phyloP scores from a whole-genome alignment of 1,140 invertebrate species.

The Coboldia fuscipes region DNA sequence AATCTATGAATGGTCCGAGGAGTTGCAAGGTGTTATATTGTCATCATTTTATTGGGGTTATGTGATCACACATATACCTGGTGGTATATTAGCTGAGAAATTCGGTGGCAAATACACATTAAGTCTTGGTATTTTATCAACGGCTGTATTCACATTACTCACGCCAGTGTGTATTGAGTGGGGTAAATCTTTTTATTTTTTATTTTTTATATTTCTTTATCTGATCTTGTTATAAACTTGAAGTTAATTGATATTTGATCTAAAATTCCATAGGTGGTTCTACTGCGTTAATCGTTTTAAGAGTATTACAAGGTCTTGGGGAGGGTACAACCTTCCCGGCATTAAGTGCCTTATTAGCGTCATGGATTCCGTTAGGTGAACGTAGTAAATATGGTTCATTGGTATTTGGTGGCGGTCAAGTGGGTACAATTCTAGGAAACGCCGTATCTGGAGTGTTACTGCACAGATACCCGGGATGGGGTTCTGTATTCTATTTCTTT shows the following conservation, averaged over 20 bases:
- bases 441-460: constrained; percentile 44
- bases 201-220: background rate
- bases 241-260: background rate
- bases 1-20: constrained; percentile 12
- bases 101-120: constrained; percentile 59
- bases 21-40: constrained; percentile 29
- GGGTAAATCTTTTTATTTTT: constrained; percentile 8
- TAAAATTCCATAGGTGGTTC: constrained; percentile 23
- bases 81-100: constrained; percentile 41
- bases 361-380: constrained; percentile 52
- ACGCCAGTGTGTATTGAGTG: constrained; percentile 35
- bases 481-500: constrained; percentile 64
- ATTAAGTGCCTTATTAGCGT: constrained; percentile 44
- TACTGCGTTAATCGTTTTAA: constrained; percentile 34
- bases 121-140: constrained; percentile 44
- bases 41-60: constrained; percentile 40
- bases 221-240: background rate
- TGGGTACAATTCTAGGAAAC: constrained; percentile 53
- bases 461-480: constrained; percentile 44
- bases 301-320: constrained; percentile 39
- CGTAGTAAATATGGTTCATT: constrained; percentile 48
- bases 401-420: constrained; percentile 45
- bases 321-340: constrained; percentile 60
- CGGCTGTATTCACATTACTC: constrained; percentile 49
- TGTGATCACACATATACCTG: constrained; percentile 30